These are phyloP conservation scores for Takifugu rubripes DNA, from an alignment of 2,797 vertebrate species.

Conservation along the genomic window DNA sequence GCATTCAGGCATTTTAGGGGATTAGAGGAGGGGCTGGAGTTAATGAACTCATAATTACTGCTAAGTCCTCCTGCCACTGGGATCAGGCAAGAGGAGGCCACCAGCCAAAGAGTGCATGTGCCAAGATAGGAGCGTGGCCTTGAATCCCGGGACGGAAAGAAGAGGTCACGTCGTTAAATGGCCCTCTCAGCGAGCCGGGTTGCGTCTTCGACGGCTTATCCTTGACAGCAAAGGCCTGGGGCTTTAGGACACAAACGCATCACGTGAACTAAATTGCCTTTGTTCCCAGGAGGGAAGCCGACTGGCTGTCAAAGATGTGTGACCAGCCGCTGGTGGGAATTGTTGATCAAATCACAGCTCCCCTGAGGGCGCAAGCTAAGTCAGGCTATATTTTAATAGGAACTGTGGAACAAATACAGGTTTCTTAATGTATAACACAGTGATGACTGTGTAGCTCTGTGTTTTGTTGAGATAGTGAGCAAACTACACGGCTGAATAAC, in stretches of 20 bases:
- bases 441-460: not conserved
- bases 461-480: not conserved
- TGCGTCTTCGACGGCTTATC: conserved; percentile 43
- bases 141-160: conserved; percentile 16
- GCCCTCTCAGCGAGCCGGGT: conserved; percentile 39
- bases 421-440: not conserved
- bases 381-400: conserved; percentile 6
- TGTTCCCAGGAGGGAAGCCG: conserved; percentile 22
- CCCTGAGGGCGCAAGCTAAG: conserved; percentile 20
- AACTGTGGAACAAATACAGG: conserved; percentile 11
- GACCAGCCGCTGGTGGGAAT: conserved; percentile 23
- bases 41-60: conserved; percentile 74
- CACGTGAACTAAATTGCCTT: conserved; percentile 22
- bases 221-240: conserved; percentile 52
- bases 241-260: conserved; percentile 35
- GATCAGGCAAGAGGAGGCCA: conserved; percentile 46
- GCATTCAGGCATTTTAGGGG: conserved; percentile 65
- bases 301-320: conserved; percentile 44
- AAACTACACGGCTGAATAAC: conserved; percentile 11
- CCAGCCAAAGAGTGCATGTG: conserved; percentile 1
- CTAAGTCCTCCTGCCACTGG: conserved; percentile 74
- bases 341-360: conserved; percentile 26
- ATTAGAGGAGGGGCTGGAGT: conserved; percentile 71
- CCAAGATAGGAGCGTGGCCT: not conserved
- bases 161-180: conserved; percentile 53